Conservation (phyloP, 2,888 invertebrate species). For the Aethes cnicana region DNA sequence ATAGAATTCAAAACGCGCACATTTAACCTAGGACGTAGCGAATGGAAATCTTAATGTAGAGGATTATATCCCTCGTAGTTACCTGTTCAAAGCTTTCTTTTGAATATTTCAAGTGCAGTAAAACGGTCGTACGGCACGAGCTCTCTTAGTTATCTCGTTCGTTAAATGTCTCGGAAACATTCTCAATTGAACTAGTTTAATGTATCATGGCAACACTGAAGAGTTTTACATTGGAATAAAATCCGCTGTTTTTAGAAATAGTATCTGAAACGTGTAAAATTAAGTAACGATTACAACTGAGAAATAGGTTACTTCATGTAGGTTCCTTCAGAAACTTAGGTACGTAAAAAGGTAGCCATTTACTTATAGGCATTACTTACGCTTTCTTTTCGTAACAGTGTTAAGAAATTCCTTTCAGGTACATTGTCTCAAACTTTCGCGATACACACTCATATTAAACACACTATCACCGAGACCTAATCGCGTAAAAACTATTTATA, state of each 20-base stretch:
- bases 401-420: no score
- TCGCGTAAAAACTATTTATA: no score
- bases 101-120: slow-evolving; percentile 31
- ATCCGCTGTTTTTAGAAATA: neutral
- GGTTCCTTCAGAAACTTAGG: no score
- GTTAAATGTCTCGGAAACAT: slow-evolving; percentile 32
- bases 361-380: no score
- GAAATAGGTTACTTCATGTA: no score
- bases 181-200: slow-evolving; percentile 29
- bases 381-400: no score
- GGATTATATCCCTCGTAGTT: slow-evolving; percentile 30
- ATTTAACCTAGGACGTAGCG: slow-evolving; percentile 23
- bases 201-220: slow-evolving; percentile 12
- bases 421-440: no score
- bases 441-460: no score
- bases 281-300: no score
- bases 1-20: slow-evolving; percentile 13
- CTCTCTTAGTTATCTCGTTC: slow-evolving; percentile 31
- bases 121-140: slow-evolving; percentile 23
- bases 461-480: no score
- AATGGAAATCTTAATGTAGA: slow-evolving; percentile 14
- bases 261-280: no score
- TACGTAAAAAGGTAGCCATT: no score
- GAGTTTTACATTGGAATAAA: slow-evolving; percentile 11
- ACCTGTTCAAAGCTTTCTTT: slow-evolving; percentile 31